Evolutionary conservation across 2,888 invertebrate genomes (phyloP), one percentile per base, ranked within the genome.

Genomic region (Smittia aterrima): DNA sequence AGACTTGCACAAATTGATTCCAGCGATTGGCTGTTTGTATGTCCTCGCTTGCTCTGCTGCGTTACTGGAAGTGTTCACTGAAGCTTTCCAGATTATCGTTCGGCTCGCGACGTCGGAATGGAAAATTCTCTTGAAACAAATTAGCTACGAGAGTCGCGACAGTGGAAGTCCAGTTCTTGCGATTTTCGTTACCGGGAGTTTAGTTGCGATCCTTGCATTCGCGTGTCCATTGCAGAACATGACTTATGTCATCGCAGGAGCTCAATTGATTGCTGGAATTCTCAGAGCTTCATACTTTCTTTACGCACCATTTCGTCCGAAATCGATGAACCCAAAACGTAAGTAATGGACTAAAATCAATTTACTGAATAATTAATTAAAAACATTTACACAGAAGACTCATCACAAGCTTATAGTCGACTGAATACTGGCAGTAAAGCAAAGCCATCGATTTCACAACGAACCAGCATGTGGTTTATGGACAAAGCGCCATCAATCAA

Each of bases 161-260:
- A 86, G 86, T 74, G 86, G 86, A 27, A 86, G 85, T 77, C 86
- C 86, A 0, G 83, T 86, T 1, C 77, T 86, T 74, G 86, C 86
- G 0, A 84, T 86, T 75, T 86, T 87, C 76, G 84, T 85, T 62
- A 85, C 84, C 77, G 86, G 87, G 72, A 85, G 86, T 76, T 79
- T 87, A 38, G 84, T 86, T 58, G 85, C 86, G 66, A 85, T 86
- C 79, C 77, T 87, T 75, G 86, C 87, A 1, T 87, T 87, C 77
- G 85, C 86, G 47, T 86, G 86, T 77, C 87, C 86, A 1, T 77
- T 87, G 76, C 83, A 85, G 75, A 84, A 86, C 78, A 80, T 87
- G 24, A 84, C 84, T 54, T 83, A 85, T 64, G 82, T 80, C 1
- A 75, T 83, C 74, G 83, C 83, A 0, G 82, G 80, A n/a, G 81